phyloP scores from a whole-genome alignment of 2,113 vertebrate genomes.

The Callocephalon fimbriatum region DNA sequence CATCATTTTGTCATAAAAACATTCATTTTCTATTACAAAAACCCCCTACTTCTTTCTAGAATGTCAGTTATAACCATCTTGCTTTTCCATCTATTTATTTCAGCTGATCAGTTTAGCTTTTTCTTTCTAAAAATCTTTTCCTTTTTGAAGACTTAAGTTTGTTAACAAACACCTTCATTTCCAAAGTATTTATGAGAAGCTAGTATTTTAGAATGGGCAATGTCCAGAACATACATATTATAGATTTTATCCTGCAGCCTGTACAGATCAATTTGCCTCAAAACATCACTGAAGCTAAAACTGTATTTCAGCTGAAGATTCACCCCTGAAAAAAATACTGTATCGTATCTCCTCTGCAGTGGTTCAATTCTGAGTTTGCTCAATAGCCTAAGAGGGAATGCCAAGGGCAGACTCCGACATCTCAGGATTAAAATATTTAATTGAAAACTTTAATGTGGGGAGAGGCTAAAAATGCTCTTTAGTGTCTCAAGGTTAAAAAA shows the following conservation, averaged over 20 bases:
- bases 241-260: neutral
- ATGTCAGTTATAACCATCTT: neutral
- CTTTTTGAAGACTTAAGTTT: neutral
- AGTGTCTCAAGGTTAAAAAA: neutral
- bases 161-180: neutral
- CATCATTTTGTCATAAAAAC: neutral
- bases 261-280: neutral
- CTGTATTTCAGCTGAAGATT: neutral
- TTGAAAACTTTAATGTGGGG: neutral
- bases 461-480: neutral
- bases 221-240: neutral
- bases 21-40: neutral
- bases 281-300: neutral
- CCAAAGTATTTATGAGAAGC: neutral
- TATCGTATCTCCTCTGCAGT: neutral
- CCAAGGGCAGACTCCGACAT: neutral
- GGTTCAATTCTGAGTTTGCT: neutral
- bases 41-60: neutral
- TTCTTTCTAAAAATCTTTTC: neutral
- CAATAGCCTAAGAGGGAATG: neutral
- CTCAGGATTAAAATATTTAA: neutral
- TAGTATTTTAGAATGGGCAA: neutral
- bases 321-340: neutral
- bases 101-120: neutral
- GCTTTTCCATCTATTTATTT: neutral